phyloP scores from a whole-genome alignment of 2,888 invertebrate genomes.

The Plusia festucae region DNA sequence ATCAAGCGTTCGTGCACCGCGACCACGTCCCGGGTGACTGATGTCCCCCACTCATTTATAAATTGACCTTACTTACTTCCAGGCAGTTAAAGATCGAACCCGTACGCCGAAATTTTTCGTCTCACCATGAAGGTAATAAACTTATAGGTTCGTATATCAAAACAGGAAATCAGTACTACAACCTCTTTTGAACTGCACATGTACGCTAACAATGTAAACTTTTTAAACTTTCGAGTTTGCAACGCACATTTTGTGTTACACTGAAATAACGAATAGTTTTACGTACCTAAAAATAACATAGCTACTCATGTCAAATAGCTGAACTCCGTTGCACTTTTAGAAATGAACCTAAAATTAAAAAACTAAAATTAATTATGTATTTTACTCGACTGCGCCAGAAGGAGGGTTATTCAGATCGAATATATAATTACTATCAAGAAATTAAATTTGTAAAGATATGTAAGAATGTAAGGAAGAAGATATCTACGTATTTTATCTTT shows the following conservation, averaged over 20 bases:
- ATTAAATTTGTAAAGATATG: too few species aligned
- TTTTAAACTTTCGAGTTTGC: background rate
- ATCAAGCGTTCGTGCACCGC: constrained; percentile 75
- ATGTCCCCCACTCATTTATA: constrained; percentile 82
- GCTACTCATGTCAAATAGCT: constrained; percentile 19
- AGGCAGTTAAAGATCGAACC: constrained; percentile 68
- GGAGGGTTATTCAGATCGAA: too few species aligned
- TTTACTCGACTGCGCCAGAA: too few species aligned
- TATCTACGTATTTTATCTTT: too few species aligned
- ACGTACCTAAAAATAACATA: constrained; percentile 32
- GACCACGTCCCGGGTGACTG: constrained; percentile 75
- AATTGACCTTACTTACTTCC: constrained; percentile 80
- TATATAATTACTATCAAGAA: too few species aligned
- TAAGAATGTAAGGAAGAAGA: too few species aligned
- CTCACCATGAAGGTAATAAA: constrained; percentile 36
- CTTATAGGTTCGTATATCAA: constrained; percentile 36
- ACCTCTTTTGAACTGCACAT: background rate
- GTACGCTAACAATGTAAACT: constrained; percentile 6
- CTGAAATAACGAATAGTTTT: constrained; percentile 33
- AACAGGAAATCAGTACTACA: constrained; percentile 13
- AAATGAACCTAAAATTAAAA: constrained; percentile 19
- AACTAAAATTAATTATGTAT: too few species aligned
- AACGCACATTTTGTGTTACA: constrained; percentile 12
- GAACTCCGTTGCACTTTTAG: constrained; percentile 27
- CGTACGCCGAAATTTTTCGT: constrained; percentile 55